Base-by-base conservation (phyloP, 2,797 vertebrate species). In the Urophycis tenuis region DNA sequence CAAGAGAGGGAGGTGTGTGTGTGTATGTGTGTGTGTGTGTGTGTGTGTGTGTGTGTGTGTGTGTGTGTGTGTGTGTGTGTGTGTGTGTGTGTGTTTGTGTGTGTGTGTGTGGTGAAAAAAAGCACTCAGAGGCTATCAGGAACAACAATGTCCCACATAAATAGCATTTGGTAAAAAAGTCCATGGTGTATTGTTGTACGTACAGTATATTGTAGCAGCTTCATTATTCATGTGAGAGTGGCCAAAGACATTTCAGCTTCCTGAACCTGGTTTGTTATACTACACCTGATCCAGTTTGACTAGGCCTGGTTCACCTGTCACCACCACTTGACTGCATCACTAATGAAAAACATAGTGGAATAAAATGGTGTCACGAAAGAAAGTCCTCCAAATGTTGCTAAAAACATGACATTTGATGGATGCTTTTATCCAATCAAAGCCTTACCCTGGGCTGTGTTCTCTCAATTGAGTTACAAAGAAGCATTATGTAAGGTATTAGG, bases 41-140 rank as follows among this genome's bases (percentile, higher is more conserved):
- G 36, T 39, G 45, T 49, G 45, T 49, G 45, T 49, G 45, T 49
- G 45, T 49, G 45, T 49, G 45, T 49, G 45, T 49, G 45, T 49
- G 45, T 49, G 45, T 49, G 45, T 60, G 53, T 60, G 53, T 60
- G 53, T 60, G 53, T 60, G 22, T 60, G 53, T 60, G 53, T 60
- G 22, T 60, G 3, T 60, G 53, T 60, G 17, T 60, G 22, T 70
- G 25, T 69, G 31, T 33, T 3, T 34, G 71, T 7, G 31, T 19
- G 1, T 8, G 9, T 73, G 19, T 34, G 11, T 11, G 19, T 25
- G 53, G 14, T 19, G 15, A 3, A n/a, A 14, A n/a, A 14, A 22
- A 39, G 35, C 22, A 36, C 49, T 53, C n/a, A 22, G 49, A n/a
- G 49, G n/a, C 49, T n/a, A 53, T n/a, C 22, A 41, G 12, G 39